Base-by-base conservation (phyloP, 2,113 vertebrate genomes). In the Quiscalus mexicanus region DNA sequence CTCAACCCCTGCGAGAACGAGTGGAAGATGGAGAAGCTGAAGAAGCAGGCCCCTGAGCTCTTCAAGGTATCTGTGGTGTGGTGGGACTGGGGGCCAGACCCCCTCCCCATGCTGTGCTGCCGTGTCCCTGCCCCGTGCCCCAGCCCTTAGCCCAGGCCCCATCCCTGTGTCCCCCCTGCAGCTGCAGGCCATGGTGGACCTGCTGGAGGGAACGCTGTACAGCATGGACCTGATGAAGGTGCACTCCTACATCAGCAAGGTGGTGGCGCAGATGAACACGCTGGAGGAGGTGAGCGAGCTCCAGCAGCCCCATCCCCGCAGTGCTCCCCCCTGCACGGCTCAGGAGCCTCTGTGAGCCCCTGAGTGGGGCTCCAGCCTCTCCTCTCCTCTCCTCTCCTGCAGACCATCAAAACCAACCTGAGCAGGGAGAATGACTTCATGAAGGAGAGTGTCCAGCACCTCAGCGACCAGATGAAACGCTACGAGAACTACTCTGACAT, bases 151-250 rank as follows among this genome's bases (percentile, higher is more conserved):
- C 53, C 50, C 5, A 3, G 33, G 31, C 27, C 69, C 70, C 27
- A 15, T 81, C 24, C 41, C 22, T 21, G 42, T 1, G 19, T 87
- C 58, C 78, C 78, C 76, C 83, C 59, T 50, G 14, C 97, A 99
- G 99, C 98, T 99, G 84, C 99, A 99, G 87, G 99, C 99, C 12
- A 99, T 99, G 98, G 99, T 99, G 94, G 99, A 99, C 87, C 98
- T 99, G 55, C 98, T 99, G 9, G 99, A 99, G 96, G 99, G 99
- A 55, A 99, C 99, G 0, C 97, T 99, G 49, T 99, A 99, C 98
- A 99, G 99, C 97, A 98, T 99, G 99, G 99, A 99, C 93, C 97
- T 99, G 83, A 98, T 99, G 98, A 99, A 99, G 96, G 99, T 99
- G 41, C 99, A 99, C 63, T 98, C 99, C 74, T 99, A 99, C 95